Base-by-base conservation (phyloP, 2,113 vertebrate species). In the Zosterops pallidus region DNA sequence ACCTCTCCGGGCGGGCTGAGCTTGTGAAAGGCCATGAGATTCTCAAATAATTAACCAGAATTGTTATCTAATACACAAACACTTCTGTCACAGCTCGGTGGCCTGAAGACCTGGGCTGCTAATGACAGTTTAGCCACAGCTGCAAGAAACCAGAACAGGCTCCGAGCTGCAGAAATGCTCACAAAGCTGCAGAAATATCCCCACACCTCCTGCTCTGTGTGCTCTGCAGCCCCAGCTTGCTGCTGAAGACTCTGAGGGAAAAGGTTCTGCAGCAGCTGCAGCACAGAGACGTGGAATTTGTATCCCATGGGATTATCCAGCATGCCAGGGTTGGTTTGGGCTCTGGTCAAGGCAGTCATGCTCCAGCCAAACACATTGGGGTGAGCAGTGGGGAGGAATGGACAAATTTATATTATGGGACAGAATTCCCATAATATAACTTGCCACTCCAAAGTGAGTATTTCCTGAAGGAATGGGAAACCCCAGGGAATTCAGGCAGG, bases 251-350 rank as follows among this genome's bases (percentile, higher is more conserved):
- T 5, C 25, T 4, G 42, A 29, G 22, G 19, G 37, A 5, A 11
- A 22, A 44, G n/a, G 6, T 11, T 7, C 65, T 92, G 65, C 53
- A 49, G 71, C 44, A 19, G 29, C 55, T 55, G 79, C n/a, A 26
- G 56, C 31, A 3, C 12, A 16, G 37, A 47, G n/a, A 41, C 0
- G 0, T 0, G 5, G 62, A 42, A 8, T 55, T 49, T 22, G 31
- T 3, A 23, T 42, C 35, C 31, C 0, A 0, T 2, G 15, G 55
- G 60, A 33, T 68, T 37, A 15, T 44, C 86, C 79, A 59, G 0
- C 18, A 23, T 2, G 1, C 39, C n/a, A 20, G 60, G 8, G 29
- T 1, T 33, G 26, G 11, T n/a, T 6, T 81, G 74, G 81, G 8
- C 11, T 29, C 77, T 17, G n/a, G 10, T 8, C 1, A 0, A 21